Base-by-base conservation (phyloP, 2,888 invertebrate species). In the Lymantria dispar region DNA sequence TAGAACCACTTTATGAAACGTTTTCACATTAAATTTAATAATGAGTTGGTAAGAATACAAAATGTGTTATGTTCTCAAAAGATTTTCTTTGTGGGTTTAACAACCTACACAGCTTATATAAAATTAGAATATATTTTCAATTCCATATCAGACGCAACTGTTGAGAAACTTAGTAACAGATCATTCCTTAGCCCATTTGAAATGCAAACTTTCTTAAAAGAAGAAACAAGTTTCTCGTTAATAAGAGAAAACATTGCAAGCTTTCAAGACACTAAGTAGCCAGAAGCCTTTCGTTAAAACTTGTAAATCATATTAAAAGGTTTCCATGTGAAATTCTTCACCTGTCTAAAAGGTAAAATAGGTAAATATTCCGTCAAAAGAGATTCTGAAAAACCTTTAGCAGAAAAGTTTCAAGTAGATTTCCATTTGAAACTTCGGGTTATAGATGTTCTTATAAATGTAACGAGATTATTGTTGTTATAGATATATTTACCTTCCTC, bases 271-370 rank as follows among this genome's bases (percentile, higher is more conserved):
- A 58, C 57, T 58, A 60, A 62, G 66, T 69, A 64, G 53, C 45
- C 47, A 50, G 56, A 64, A 64, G 69, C 68, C 71, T 70, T 74
- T 60, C 52, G 62, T 62, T 69, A 68, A 69, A 70, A 74, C 69
- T 74, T 76, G 69, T 73, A 76, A 76, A 76, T 75, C 70, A 72
- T 68, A 73, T 70, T 75, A 71, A 75, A 72, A 75, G 70, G 68
- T 60, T 63, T 74, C 47, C 70, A 72, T 75, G 76, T 71, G 76
- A 76, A 75, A 60, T 56, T 42, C 46, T 54, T 64, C 76, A 76
- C 72, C 76, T 76, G 76, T 59, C 64, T 45, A 43, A 47, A 47
- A 55, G 53, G 62, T 60, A 63, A 70, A 68, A 70, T 71, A 22
- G 22, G 22, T 22, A 73, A 71, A 71, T 65, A 69, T 68, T 57